Evolutionary conservation across 2,797 vertebrate genomes (phyloP).

Genomic region (Gymnothorax reevesii): DNA sequence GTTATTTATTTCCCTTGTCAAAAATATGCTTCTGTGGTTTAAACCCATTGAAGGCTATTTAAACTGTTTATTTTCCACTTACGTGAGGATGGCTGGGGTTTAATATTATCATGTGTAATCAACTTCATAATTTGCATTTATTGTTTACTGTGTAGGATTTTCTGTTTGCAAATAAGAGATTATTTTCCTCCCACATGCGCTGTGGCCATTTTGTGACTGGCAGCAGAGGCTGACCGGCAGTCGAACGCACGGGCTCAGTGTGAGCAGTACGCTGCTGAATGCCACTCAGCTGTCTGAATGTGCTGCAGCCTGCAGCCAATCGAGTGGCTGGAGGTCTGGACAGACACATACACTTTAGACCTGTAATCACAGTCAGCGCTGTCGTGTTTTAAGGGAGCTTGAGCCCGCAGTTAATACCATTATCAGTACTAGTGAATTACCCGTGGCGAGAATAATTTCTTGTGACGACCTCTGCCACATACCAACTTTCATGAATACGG

Average conservation of each 20-base stretch:
- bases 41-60: neutral
- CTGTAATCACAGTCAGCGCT: neutral
- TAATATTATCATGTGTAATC: neutral
- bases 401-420: neutral
- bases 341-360: constrained; percentile 65
- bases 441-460: too few relatives aligned
- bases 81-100: neutral
- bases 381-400: neutral
- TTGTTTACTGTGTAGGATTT: neutral
- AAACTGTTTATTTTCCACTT: neutral
- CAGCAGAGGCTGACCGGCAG: neutral
- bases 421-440: too few relatives aligned
- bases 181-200: neutral
- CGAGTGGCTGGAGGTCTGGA: constrained; percentile 64
- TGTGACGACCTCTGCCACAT: too few relatives aligned
- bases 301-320: constrained; percentile 63
- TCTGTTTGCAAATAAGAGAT: neutral
- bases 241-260: constrained; percentile 44
- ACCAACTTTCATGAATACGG: too few relatives aligned
- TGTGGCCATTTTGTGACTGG: neutral
- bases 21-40: neutral
- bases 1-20: neutral
- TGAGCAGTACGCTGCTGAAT: constrained; percentile 62
- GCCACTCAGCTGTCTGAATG: constrained; percentile 61
- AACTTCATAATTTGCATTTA: neutral